Conservation (phyloP, 2,797 vertebrate genomes). For the Intellagama lesueurii region DNA sequence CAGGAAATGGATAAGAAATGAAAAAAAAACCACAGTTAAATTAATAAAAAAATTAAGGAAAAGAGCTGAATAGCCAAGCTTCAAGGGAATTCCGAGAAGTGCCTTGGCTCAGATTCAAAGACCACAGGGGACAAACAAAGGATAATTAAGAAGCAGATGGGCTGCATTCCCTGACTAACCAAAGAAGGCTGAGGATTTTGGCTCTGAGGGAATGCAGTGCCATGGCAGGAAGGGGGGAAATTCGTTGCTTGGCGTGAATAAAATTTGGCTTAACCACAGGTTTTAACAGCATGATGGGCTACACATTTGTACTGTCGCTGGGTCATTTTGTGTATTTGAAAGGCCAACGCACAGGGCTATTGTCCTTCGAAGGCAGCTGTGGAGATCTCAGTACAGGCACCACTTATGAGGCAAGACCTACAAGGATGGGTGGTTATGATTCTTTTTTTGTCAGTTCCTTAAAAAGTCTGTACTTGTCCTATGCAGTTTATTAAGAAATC, state of each 20-base stretch:
- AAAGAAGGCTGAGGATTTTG: background rate
- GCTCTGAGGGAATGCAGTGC: background rate
- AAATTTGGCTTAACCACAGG: no score
- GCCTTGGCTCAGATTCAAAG: constrained; percentile 20
- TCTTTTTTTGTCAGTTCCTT: no score
- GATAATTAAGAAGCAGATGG: constrained; percentile 27
- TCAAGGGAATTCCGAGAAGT: constrained; percentile 17
- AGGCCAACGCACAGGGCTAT: background rate
- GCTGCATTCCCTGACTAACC: constrained; percentile 15
- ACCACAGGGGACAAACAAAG: constrained; percentile 18
- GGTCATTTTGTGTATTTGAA: no score
- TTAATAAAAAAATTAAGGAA: background rate
- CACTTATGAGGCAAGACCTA: background rate
- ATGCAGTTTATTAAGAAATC: no score
- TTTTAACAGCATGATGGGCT: background rate
- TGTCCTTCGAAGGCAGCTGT: background rate
- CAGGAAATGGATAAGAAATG: constrained; percentile 2
- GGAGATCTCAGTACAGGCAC: background rate
- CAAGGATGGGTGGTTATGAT: no score
- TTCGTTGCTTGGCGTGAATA: background rate
- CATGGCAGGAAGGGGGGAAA: background rate
- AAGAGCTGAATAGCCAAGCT: constrained; percentile 10
- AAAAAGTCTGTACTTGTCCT: no score
- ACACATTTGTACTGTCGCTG: background rate
- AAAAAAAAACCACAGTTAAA: background rate